Evolutionary conservation across 2,797 vertebrate genomes (phyloP).

Genomic region (Fringilla coelebs): DNA sequence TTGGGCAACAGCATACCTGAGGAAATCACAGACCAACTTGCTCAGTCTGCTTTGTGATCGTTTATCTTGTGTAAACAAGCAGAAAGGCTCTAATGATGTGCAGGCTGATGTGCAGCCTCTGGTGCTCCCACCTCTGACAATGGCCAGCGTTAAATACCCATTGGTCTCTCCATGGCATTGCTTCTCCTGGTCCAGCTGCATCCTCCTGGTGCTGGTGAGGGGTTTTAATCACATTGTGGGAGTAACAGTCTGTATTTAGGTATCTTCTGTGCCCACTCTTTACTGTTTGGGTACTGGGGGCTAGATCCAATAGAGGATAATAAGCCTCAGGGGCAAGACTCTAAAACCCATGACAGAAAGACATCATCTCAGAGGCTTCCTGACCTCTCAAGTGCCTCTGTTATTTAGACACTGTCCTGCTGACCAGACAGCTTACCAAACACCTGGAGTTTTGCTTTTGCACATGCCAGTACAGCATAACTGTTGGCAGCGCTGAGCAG

Average conservation of each 20-base stretch:
- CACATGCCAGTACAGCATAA: background rate
- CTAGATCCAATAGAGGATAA: background rate
- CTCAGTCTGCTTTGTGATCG: background rate
- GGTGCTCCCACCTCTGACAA: conserved; percentile 5
- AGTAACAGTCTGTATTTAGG: background rate
- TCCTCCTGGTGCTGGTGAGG: background rate
- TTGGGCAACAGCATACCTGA: conserved; percentile 5
- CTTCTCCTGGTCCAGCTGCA: background rate
- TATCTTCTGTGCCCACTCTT: background rate
- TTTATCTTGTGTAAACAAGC: conserved; percentile 43
- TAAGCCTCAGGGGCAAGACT: background rate
- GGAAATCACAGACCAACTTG: background rate
- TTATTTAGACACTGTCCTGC: background rate
- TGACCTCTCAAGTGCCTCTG: background rate
- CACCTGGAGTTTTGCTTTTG: background rate
- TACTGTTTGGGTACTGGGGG: background rate
- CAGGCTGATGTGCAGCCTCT: conserved; percentile 9
- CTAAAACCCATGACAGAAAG: background rate
- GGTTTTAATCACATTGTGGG: background rate
- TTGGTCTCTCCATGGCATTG: background rate
- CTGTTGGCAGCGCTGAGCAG: background rate
- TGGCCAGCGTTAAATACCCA: background rate
- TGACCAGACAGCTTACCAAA: background rate
- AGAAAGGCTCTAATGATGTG: conserved; percentile 11
- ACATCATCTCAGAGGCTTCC: background rate